phyloP scores from a whole-genome alignment of 2,888 invertebrate species.

The Electrophaes corylata region DNA sequence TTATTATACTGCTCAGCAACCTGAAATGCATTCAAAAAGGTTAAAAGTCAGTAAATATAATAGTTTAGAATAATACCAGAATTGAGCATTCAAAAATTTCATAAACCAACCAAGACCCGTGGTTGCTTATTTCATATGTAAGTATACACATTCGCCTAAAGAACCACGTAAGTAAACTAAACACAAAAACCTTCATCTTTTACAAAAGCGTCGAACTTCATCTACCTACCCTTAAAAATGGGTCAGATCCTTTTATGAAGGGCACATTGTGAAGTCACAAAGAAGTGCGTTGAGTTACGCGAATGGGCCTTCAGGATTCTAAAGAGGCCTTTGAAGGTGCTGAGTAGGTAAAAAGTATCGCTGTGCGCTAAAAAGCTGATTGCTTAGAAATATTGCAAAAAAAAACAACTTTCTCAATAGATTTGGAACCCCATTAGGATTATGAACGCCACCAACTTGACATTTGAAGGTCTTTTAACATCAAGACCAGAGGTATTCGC shows the following conservation, averaged over 20 bases:
- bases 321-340: slow-evolving; percentile 15
- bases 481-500: too few species aligned
- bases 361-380: slow-evolving; percentile 9
- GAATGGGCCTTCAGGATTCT: slow-evolving; percentile 29
- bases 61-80: too few species aligned
- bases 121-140: too few species aligned
- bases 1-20: too few species aligned
- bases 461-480: too few species aligned
- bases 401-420: too few species aligned
- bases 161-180: not conserved
- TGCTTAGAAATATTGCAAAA: not conserved
- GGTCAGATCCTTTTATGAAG: slow-evolving; percentile 39
- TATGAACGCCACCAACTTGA: too few species aligned
- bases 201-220: not conserved
- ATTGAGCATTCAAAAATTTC: too few species aligned
- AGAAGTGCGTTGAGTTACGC: slow-evolving; percentile 31
- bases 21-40: too few species aligned
- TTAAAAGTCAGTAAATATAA: too few species aligned
- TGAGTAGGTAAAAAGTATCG: slow-evolving; percentile 14
- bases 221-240: slow-evolving; percentile 27
- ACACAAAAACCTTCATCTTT: not conserved
- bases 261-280: slow-evolving; percentile 36
- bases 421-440: too few species aligned
- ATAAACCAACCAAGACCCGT: too few species aligned
- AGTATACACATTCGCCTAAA: not conserved